Evolutionary conservation across 1,140 invertebrate species (phyloP).

Genomic region (Araneus ventricosus): DNA sequence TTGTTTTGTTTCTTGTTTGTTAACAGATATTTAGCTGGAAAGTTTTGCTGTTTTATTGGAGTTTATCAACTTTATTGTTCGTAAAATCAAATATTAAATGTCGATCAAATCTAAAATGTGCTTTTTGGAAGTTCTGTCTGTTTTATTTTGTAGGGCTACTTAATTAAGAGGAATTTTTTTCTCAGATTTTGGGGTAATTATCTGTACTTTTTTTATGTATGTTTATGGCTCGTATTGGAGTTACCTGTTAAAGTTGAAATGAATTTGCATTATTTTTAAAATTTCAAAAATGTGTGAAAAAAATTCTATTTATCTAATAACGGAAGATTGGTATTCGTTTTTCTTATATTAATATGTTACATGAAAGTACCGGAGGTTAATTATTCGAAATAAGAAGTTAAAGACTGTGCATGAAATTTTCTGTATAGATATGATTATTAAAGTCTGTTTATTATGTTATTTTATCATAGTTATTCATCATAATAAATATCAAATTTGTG

Average conservation of each 20-base stretch:
- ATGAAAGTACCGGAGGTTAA: neutral
- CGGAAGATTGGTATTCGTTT: no score
- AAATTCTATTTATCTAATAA: neutral
- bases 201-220: neutral
- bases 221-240: neutral
- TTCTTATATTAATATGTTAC: neutral
- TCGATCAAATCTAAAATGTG: neutral
- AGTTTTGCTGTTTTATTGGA: neutral
- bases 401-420: neutral
- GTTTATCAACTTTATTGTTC: neutral
- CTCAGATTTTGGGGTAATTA: neutral
- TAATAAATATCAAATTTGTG: neutral
- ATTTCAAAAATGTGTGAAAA: neutral
- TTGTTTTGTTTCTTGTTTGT: conserved; percentile 34
- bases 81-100: neutral
- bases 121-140: neutral
- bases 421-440: neutral
- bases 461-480: neutral
- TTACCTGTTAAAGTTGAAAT: neutral
- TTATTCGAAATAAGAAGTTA: neutral
- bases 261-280: neutral
- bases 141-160: neutral
- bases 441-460: neutral
- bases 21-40: neutral
- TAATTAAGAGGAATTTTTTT: neutral